Evolutionary conservation across 2,888 invertebrate species (phyloP), one percentile per base, ranked within the genome.

Genomic region (Brassicogethes aeneus): DNA sequence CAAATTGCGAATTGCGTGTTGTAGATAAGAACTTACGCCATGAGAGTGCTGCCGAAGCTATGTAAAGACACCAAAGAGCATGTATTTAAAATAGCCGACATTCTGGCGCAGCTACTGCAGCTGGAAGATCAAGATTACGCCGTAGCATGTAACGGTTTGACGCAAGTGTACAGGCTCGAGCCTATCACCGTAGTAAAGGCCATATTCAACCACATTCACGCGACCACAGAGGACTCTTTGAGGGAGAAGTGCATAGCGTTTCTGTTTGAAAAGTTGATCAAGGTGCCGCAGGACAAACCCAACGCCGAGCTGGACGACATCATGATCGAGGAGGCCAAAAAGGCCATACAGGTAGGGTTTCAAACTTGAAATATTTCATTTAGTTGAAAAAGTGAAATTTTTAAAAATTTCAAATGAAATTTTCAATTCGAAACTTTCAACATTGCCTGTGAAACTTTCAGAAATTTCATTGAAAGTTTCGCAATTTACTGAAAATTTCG

Each of bases 11-110:
- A 8, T 39, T n/a, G n/a, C n/a, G n/a, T n/a, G n/a, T n/a, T 59
- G 37, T 62, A 93, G 93, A 93, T 93, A 56, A 77, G 94, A 14
- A 93, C 93, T 60, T 91, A 91, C 72, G 94, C 93, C 10, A 92
- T 94, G 52, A 92, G 91, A 69, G 87, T 90, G 62, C 72, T 97
- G 46, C 91, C 94, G 8, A 73, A 78, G 32, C 71, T 96, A 43
- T 94, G 93, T 61, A 88, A 88, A 66, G 89, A 86, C 52, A 81
- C 80, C 43, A 84, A 85, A 51, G 86, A 86, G 49, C 83, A 88
- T 59, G 81, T 92, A 1, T 77, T 82, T 23, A 85, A 86, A 66
- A 86, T 96, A 56, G 87, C 93, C 8, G 93, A 94, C 64, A 90
- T 95, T 46, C 73, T 96, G 44, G 85, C 90, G 3, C 96, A 97